Conservation (phyloP, 30 jellyfish, hydroid and myxozoan genomes). For the Aurelia coerulea region DNA sequence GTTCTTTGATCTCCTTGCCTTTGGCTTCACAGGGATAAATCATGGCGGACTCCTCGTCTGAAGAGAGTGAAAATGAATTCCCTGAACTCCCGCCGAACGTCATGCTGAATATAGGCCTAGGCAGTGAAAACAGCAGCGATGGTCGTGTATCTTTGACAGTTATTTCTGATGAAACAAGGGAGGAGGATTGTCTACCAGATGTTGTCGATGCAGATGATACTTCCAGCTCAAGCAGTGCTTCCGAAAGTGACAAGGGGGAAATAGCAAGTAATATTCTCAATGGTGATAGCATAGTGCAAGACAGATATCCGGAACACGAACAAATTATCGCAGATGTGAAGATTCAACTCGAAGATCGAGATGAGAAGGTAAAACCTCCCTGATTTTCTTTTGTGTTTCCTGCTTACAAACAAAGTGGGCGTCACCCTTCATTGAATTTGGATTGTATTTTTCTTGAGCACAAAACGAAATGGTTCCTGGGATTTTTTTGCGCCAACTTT, state of each 20-base stretch:
- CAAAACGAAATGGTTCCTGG: no score
- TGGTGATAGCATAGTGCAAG: no score
- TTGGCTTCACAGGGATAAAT: not conserved
- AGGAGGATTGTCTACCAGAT: conserved; percentile 36
- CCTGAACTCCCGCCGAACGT: conserved; percentile 64
- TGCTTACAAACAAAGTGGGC: no score
- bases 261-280: not conserved
- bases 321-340: no score
- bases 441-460: no score
- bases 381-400: no score
- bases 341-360: no score
- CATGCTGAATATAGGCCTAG: conserved; percentile 48
- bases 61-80: conserved; percentile 44
- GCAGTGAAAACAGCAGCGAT: not conserved
- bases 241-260: conserved; percentile 19
- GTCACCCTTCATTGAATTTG: no score
- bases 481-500: no score
- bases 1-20: no score
- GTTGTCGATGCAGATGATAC: not conserved
- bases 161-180: conserved; percentile 15
- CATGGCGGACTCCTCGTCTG: conserved; percentile 30
- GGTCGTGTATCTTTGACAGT: not conserved
- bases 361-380: no score
- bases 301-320: no score
- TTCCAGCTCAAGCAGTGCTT: conserved; percentile 14